These are phyloP conservation scores for Eriocheir sinensis DNA, from an alignment of 1,140 invertebrate genomes.

Conservation along the genomic window DNA sequence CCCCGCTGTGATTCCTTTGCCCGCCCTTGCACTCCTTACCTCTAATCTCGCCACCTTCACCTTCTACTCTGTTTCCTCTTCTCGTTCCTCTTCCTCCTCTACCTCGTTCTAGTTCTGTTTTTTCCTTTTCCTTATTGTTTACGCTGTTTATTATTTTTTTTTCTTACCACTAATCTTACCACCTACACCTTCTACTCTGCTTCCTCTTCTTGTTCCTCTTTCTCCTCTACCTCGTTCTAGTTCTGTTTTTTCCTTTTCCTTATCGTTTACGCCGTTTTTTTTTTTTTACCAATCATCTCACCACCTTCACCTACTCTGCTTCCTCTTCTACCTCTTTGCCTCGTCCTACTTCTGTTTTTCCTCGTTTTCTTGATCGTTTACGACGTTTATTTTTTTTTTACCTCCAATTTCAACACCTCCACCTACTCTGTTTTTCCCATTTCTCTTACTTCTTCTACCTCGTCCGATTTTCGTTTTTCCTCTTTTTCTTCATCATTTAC, in stretches of 20 bases:
- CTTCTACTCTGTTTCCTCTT: neutral
- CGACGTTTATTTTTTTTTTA: neutral
- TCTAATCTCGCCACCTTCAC: neutral
- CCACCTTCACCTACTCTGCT: neutral
- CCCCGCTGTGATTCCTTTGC: too few relatives aligned
- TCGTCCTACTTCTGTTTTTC: neutral
- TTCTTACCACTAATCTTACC: neutral
- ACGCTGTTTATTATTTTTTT: neutral
- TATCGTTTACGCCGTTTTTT: neutral
- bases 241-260: neutral
- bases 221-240: neutral
- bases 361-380: neutral
- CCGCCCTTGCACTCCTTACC: too few relatives aligned
- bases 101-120: neutral
- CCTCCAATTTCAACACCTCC: neutral
- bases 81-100: neutral
- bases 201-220: neutral
- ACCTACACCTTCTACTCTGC: neutral
- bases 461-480: neutral
- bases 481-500: neutral
- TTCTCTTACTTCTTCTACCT: neutral
- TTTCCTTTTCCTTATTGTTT: neutral
- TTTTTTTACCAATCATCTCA: neutral
- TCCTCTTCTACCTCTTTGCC: neutral
- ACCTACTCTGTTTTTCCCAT: neutral